A percentile compares a stretch with the other conserved stretches of the same genome.
phyloP scores from a whole-genome alignment of 1,140 invertebrate genomes.

The Lepidurus apus region DNA sequence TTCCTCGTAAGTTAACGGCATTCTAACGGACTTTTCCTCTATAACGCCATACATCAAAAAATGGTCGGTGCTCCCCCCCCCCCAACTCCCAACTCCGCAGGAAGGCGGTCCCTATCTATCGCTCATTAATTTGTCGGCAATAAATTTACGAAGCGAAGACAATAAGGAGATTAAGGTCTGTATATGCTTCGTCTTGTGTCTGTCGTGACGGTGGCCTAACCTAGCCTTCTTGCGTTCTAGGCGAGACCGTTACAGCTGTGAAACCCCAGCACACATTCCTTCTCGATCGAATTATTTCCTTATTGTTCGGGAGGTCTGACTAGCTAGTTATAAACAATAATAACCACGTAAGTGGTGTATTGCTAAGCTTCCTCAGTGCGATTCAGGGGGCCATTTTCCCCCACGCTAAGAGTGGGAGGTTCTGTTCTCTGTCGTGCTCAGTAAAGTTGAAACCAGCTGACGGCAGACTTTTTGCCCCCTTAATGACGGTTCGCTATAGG shows the following conservation, averaged over 20 bases:
- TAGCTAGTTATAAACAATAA: no score
- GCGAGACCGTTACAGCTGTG: no score
- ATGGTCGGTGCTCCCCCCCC: not conserved
- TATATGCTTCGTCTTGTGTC: not conserved
- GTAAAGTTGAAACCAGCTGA: not conserved
- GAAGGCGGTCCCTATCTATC: constrained; percentile 1
- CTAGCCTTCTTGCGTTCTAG: not conserved
- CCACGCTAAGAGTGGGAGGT: not conserved
- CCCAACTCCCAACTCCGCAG: not conserved
- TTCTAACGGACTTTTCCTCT: not conserved
- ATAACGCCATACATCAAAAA: not conserved
- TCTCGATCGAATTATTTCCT: no score
- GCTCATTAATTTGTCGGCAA: constrained; percentile 19
- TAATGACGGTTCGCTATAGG: constrained; percentile 12
- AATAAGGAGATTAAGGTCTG: not conserved
- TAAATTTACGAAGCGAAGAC: constrained; percentile 7
- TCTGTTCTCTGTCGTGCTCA: not conserved
- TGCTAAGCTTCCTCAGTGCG: no score
- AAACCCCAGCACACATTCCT: no score
- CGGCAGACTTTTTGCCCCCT: not conserved
- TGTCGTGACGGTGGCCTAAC: not conserved
- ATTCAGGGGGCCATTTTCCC: no score
- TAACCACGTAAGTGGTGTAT: no score
- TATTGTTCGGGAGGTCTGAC: no score
- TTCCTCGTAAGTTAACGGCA: constrained; percentile 1